Evolutionary conservation across 2,888 invertebrate genomes (phyloP), one percentile per base, ranked within the genome.

Genomic region (Sympetrum striolatum): DNA sequence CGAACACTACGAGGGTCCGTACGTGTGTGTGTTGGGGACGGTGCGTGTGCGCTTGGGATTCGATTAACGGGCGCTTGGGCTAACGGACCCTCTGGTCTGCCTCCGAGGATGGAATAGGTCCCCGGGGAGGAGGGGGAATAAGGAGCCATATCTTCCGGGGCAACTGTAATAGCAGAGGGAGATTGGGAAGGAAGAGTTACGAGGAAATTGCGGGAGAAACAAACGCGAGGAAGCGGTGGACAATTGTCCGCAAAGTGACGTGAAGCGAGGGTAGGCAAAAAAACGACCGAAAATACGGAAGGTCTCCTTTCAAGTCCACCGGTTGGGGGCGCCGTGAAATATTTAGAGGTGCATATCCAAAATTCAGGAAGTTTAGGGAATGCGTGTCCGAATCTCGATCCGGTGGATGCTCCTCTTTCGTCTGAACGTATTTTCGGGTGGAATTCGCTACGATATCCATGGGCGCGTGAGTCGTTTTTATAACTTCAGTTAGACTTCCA

Each of bases 31-130:
- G 58, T 58, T 86, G 15, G 35, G 86, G 86, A 86, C 60, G 58
- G 60, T 60, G 86, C 58, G 64, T 31, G 64, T 12, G 86, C 60
- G 53, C 58, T 48, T 31, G 86, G 60, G 86, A 86, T 86, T 86
- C 86, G 86, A 86, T 86, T 86, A 86, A 86, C 86, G 86, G 86
- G 58, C 86, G 35, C 86, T 64, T 53, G 53, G 35, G 22, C 86
- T 86, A 86, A 86, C 86, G 86, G 86, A 64, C 86, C 60, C 86
- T 60, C 37, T 60, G 60, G 86, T 58, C 37, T 80, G 37, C 15
- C 80, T 80, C 80, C 22, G 58, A 60, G 58, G 60, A 60, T 22
- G 60, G 86, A 86, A 86, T 86, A 86, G 86, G 64, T 60, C 86
- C 60, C 86, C 15, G 37, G 86, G 86, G 86, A 82, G 82, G 37